Evolutionary conservation across 2,113 vertebrate genomes (phyloP).

Genomic region (Dolichallabes microphthalmus): DNA sequence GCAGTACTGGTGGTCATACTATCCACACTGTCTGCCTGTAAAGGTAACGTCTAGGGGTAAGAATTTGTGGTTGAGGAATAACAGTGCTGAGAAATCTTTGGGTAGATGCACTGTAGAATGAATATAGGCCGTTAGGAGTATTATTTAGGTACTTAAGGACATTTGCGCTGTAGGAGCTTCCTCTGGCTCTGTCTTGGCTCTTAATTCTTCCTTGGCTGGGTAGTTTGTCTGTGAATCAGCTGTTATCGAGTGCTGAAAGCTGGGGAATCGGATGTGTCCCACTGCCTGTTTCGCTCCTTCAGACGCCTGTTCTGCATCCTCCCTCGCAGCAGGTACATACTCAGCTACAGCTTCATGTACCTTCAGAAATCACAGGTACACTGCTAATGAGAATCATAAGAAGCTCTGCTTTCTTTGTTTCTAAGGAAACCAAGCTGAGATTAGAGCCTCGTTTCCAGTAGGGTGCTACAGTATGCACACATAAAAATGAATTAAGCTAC

Average conservation of each 20-base stretch:
- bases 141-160: not conserved
- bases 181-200: not conserved
- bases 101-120: not conserved
- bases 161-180: slow-evolving; percentile 22
- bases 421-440: slow-evolving; percentile 35
- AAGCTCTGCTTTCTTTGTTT: slow-evolving; percentile 13
- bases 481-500: not conserved
- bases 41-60: not conserved
- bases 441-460: slow-evolving; percentile 1
- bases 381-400: slow-evolving; percentile 23
- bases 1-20: not conserved
- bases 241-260: slow-evolving; percentile 12
- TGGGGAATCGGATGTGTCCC: slow-evolving; percentile 31
- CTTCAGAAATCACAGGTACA: slow-evolving; percentile 9
- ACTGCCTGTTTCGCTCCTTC: slow-evolving; percentile 13
- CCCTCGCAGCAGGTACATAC: slow-evolving; percentile 16
- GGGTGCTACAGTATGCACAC: not conserved
- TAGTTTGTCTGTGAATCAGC: slow-evolving; percentile 22
- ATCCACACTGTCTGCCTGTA: not conserved
- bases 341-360: not conserved
- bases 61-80: not conserved
- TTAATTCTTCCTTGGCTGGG: slow-evolving; percentile 8
- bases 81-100: not conserved
- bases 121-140: not conserved
- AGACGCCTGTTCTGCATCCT: slow-evolving; percentile 31